Base-by-base conservation (phyloP, 2,888 invertebrate genomes). In the Argyresthia goedartella region DNA sequence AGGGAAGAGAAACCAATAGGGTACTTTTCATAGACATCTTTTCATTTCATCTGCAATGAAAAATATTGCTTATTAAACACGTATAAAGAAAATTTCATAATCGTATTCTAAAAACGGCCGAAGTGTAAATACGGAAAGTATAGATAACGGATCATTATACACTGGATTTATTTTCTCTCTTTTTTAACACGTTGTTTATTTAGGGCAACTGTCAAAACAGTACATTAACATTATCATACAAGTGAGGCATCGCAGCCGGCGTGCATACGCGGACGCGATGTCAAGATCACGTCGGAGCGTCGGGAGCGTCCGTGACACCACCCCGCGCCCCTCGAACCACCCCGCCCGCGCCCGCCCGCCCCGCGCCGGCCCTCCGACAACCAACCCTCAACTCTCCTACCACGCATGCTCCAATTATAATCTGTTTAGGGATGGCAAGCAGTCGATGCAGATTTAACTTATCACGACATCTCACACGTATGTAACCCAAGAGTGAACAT, bases 341-440 rank as follows among this genome's bases (percentile, higher is more conserved):
- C 59, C 57, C 44, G 58, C 42, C 61, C 56, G 56, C 43, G 58
- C 69, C 71, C 74, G 72, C 74, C 70, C 73, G 73, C 74, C 70
- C 25, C 25, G 55, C 65, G 56, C 67, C 63, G 67, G 59, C 59
- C 56, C 52, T 62, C 62, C 60, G 62, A 14, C 51, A 44, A 49
- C 49, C 65, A 66, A 71, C 75, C 73, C 74, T 69, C 77, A 70
- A 75, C 76, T 73, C 78, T 76, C 79, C 75, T 69, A 82, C 80
- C 80, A 85, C 85, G 85, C 85, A 86, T 86, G 85, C 85, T 85
- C 86, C 86, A 85, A 82, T 85, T 82, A 81, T 85, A 85, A 86
- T 85, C 85, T 79, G 76, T 75, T 76, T 84, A 85, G 85, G 76
- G 84, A 84, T 84, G 84, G 77, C 71, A 71, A 67, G 14, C 65